These are phyloP conservation scores for Phyllostomus discolor DNA, from an alignment of 2,113 vertebrate genomes.

Conservation along the genomic window DNA sequence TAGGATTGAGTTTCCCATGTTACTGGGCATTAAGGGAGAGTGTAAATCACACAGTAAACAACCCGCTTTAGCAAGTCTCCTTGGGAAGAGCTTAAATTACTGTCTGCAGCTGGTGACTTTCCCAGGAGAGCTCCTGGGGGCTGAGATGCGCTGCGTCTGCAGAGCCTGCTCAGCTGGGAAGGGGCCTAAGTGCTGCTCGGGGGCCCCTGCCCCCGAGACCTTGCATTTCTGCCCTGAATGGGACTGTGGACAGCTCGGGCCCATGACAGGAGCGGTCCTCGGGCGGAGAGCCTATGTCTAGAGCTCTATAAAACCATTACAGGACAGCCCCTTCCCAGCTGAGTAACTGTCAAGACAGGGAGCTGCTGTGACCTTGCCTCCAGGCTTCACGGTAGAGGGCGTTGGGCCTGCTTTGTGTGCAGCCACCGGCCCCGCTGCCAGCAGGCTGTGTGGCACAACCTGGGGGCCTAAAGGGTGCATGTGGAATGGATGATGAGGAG, in stretches of 20 bases:
- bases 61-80: neutral
- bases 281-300: rapidly evolving
- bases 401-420: neutral
- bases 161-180: rapidly evolving
- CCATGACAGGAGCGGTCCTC: neutral
- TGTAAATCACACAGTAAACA: neutral
- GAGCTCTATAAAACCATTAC: rapidly evolving
- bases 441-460: neutral
- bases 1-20: neutral
- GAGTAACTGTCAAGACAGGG: neutral
- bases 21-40: neutral
- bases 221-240: no score
- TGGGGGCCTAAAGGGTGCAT: rapidly evolving
- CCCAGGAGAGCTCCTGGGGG: neutral
- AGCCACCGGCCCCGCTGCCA: neutral
- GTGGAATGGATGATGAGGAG: neutral
- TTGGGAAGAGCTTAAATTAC: neutral
- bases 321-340: rapidly evolving
- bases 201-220: no score
- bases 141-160: rapidly evolving
- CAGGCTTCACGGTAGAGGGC: rapidly evolving
- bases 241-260: rapidly evolving
- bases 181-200: rapidly evolving
- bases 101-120: neutral
- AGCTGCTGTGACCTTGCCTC: neutral